Base-by-base conservation (phyloP, 2,888 invertebrate species). In the Dione juno region DNA sequence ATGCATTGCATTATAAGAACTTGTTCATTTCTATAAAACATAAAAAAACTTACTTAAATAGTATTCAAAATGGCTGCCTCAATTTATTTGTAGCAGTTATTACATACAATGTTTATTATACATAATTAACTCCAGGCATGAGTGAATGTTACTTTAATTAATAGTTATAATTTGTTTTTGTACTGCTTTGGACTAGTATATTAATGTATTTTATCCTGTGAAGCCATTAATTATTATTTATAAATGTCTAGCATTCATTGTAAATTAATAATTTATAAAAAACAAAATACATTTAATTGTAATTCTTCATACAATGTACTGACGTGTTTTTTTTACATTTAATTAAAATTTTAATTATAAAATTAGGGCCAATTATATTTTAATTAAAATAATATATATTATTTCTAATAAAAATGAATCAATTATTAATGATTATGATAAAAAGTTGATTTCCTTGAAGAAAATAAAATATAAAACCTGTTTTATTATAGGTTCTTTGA, bases 41-140 rank as follows among this genome's bases (percentile, higher is more conserved):
- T 59, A 40, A 64, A 50, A 64, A 64, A 50, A 64, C 45, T 50
- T 63, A 63, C 43, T 50, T 64, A 64, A 61, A 64, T 50, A 50
- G 50, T 61, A 66, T 70, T 63, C 66, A 67, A 63, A 70, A 70
- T 70, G 61, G 45, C 70, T 67, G 66, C 63, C 63, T 61, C 63
- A 63, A 63, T 63, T 69, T 63, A 63, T 69, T 53, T 61, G 61
- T 61, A 61, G 61, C 45, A 61, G 61, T 61, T 61, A 61, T 61
- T 61, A 61, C 61, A 61, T 61, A 61, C 61, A 61, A 61, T 61
- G 61, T 61, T 61, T 61, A 61, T 61, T 61, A 61, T 61, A 61
- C 61, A 61, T 45, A 61, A 61, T 61, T 61, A 61, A 45, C 45
- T 61, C 43, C 45, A 43, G 61, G 61, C 61, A 43, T 61, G 61